Evolutionary conservation across 37 sponge, comb jelly and placozoan species (phyloP), one percentile per base, ranked within the genome.

Genomic region (Halisarca cf. caerulea): DNA sequence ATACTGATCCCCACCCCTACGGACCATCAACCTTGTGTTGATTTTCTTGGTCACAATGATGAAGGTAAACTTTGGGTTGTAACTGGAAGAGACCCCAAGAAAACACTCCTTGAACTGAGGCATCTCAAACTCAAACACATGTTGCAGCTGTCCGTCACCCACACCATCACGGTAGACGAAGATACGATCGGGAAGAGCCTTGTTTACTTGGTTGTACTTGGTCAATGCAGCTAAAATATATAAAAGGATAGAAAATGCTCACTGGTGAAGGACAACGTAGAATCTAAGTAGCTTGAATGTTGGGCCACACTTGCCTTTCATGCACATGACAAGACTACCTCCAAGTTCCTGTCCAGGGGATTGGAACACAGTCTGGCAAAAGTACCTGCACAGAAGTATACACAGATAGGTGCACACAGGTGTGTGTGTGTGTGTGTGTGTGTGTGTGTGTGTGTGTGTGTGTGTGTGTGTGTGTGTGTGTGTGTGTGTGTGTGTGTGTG

Each of bases 91-190:
- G 15, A 41, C 7, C 51, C 51, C 51, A 57, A 83, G 79, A 73
- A 95, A 95, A 64, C 83, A 43, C 32, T 83, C 82, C 34, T 57
- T 25, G 51, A 95, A 75, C 81, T 95, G 95, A 43, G 86, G 84
- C 39, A 92, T 78, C 51, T 97, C 98, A 35, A 94, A 86, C 20
- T 94, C 91, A 15, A 36, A 74, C 25, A 74, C 77, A 74, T 74
- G 77, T 15, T 74, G 77, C 7, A 94, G 83, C 82, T 96, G 95
- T 66, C 99, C 99, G 62, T 99, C 99, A 32, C 96, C 94, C 34
- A 99, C 97, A 14, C 99, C 99, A 86, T 99, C 99, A 27, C 99
- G 78, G 85, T 89, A 99, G 33, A 99, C 93, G 23, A 99, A 68
- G 61, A 99, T 90, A 1, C 99, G 78, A 3, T 94, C 95, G 60